Conservation (phyloP, 2,113 vertebrate species). For the Desmodus rotundus region DNA sequence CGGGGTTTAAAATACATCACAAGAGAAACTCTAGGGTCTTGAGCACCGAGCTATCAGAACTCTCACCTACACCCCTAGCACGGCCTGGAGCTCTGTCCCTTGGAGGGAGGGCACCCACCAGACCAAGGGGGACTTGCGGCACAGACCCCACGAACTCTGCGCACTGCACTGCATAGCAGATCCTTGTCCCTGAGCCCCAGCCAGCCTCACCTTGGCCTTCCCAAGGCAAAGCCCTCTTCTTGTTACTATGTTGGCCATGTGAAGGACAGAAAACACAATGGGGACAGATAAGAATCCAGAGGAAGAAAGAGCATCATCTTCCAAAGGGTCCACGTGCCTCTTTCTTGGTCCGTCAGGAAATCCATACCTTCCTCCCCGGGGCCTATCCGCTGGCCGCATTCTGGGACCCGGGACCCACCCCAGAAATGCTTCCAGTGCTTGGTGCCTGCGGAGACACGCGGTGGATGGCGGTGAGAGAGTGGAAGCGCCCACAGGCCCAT, state of each 20-base stretch:
- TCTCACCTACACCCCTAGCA: not conserved
- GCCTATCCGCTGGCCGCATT: not conserved
- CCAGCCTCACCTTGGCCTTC: not conserved
- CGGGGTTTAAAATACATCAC: not conserved
- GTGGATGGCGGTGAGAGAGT: rapidly evolving
- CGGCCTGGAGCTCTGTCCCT: not conserved
- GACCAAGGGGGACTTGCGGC: no score
- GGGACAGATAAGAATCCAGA: not conserved
- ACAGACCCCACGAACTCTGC: not conserved
- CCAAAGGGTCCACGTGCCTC: not conserved
- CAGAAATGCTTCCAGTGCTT: not conserved
- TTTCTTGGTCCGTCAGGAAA: not conserved
- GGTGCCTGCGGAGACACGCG: rapidly evolving
- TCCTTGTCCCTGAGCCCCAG: not conserved
- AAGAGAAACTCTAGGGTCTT: no score
- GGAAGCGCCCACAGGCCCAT: not conserved
- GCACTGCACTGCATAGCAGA: not conserved
- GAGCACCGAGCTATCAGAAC: not conserved
- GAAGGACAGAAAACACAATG: not conserved
- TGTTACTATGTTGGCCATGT: not conserved
- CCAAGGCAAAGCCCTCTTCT: not conserved
- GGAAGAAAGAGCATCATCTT: not conserved
- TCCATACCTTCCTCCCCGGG: not conserved
- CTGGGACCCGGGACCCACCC: no score
- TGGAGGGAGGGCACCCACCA: no score